These are phyloP conservation scores for Callocephalon fimbriatum DNA, from an alignment of 2,113 vertebrate species.

Conservation along the genomic window DNA sequence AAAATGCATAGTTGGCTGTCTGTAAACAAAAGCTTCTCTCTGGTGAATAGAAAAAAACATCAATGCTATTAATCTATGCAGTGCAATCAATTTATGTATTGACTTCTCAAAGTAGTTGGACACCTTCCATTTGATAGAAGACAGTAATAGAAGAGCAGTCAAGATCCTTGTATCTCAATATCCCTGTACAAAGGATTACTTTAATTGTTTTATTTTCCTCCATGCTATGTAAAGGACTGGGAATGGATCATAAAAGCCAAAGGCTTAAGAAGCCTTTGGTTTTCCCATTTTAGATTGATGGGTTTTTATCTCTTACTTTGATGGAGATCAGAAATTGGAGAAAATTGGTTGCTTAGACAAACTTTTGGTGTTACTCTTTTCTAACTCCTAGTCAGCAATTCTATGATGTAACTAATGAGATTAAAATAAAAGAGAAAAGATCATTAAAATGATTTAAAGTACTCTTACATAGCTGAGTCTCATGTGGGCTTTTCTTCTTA, in stretches of 20 bases:
- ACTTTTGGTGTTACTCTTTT: background rate
- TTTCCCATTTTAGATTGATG: background rate
- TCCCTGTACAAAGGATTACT: background rate
- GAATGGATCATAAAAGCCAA: background rate
- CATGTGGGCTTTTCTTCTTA: background rate
- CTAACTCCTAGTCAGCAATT: background rate
- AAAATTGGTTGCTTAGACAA: background rate
- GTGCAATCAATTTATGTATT: background rate
- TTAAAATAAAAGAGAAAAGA: background rate
- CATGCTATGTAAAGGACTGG: background rate
- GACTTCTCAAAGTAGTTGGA: background rate
- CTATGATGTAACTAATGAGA: background rate
- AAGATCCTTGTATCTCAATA: background rate
- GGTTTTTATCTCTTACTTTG: background rate
- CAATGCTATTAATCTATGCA: background rate
- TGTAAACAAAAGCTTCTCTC: constrained; percentile 20
- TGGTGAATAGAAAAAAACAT: background rate
- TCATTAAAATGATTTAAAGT: background rate
- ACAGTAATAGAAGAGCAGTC: background rate
- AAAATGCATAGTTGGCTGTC: background rate
- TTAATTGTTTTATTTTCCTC: background rate
- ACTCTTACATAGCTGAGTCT: background rate
- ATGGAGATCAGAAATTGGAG: background rate
- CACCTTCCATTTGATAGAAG: background rate
- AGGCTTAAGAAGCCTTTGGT: background rate